phyloP scores from a whole-genome alignment of 2,113 vertebrate genomes.

The Spea bombifrons region DNA sequence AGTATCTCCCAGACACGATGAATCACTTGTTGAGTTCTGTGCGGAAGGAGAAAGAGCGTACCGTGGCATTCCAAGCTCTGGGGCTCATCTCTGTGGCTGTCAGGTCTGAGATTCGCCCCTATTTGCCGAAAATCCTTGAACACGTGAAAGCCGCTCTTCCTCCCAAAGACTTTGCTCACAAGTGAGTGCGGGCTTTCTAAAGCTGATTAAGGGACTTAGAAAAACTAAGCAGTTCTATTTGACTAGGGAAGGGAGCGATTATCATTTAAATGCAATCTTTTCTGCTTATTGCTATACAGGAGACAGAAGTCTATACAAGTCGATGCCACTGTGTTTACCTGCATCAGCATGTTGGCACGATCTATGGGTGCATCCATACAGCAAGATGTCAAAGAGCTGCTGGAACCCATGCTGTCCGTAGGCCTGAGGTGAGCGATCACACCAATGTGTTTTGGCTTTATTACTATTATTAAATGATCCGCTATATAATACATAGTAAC shows the following conservation, averaged over 20 bases:
- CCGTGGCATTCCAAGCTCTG: constrained; percentile 90
- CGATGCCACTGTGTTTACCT: constrained; percentile 96
- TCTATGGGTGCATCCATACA: constrained; percentile 95
- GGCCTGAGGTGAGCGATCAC: constrained; percentile 80
- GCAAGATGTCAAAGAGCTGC: constrained; percentile 94
- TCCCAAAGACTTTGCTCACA: constrained; percentile 95
- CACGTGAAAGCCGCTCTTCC: constrained; percentile 94
- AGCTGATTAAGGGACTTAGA: too few relatives aligned
- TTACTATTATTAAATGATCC: too few relatives aligned
- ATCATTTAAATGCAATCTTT: too few relatives aligned
- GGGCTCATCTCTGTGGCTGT: constrained; percentile 94
- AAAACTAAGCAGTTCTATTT: too few relatives aligned
- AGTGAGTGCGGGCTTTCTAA: constrained; percentile 69
- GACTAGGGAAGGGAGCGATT: too few relatives aligned
- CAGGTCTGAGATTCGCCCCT: constrained; percentile 87
- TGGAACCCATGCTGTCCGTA: constrained; percentile 96
- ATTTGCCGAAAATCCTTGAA: constrained; percentile 89
- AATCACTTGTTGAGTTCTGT: constrained; percentile 89
- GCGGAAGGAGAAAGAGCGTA: constrained; percentile 95
- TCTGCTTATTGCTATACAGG: constrained; percentile 59
- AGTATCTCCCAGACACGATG: constrained; percentile 95
- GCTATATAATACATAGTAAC: too few relatives aligned
- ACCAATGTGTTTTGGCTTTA: too few relatives aligned
- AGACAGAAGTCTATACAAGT: constrained; percentile 96
- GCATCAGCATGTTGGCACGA: constrained; percentile 95